Base-by-base conservation (phyloP, 2,113 vertebrate genomes). In the Myotis davidii region DNA sequence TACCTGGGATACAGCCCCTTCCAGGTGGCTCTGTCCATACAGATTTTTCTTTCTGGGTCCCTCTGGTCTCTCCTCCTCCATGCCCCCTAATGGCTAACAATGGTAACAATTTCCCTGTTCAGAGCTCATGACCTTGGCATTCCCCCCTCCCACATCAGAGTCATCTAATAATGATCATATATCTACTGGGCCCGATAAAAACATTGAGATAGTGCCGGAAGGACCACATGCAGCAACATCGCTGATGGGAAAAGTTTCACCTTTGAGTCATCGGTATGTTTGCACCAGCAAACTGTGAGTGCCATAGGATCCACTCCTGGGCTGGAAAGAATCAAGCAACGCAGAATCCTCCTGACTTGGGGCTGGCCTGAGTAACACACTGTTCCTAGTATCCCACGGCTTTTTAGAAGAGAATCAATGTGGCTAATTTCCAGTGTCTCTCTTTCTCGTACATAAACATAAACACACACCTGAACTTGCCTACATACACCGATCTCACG, bases 341-440 rank as follows among this genome's bases (percentile, higher is more conserved):
- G 90, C 65, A 76, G 88, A 85, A 91, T 74, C 39, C 18, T 42
- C 42, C 91, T 97, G 96, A 74, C 97, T 96, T 94, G 94, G 91
- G 94, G 96, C 97, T 96, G 72, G 95, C 96, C 92, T 34, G 81
- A 96, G 97, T 92, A 98, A 29, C 69, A 72, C 34, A 0, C 29
- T 97, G 94, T 93, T 97, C 91, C 91, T 96, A 96, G 97, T 97
- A 94, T 95, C 52, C 25, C 50, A 94, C 93, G 87, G 29, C 94
- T 86, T 87, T 77, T 85, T 95, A 94, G 81, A 59, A 64, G 50
- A 11, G 67, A 98, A 94, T 92, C 52, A 95, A 97, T 96, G 95
- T 78, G 96, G 90, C 88, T 96, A 73, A 94, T 94, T 74, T 78
- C 39, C 11, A 56, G 14, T 42, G 27, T 86, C 32, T 74, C 27